Percentiles rank a stretch among this genome's conserved stretches.
phyloP scores from a whole-genome alignment of 2,113 vertebrate genomes.

The Phodopus roborovskii region DNA sequence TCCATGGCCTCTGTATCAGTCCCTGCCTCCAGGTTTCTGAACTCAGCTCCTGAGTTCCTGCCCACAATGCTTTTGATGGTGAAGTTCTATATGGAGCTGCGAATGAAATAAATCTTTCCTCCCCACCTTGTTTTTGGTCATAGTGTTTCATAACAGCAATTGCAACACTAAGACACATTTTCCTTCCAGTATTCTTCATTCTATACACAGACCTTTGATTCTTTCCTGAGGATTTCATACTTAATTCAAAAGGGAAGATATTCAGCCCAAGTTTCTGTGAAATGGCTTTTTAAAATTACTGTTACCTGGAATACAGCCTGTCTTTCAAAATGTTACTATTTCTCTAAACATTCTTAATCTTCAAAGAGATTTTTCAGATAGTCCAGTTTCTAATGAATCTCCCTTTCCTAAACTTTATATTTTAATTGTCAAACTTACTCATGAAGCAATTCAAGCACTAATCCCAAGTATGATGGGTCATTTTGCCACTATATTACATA shows the following conservation, averaged over 20 bases:
- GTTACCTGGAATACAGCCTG: background rate
- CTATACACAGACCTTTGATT: conserved; percentile 41
- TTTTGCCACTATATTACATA: conserved; percentile 8
- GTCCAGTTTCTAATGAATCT: background rate
- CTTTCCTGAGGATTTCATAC: conserved; percentile 27
- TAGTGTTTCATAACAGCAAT: background rate
- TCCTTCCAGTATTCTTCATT: conserved; percentile 10
- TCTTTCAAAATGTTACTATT: conserved; percentile 31
- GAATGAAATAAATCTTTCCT: background rate
- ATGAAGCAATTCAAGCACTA: background rate
- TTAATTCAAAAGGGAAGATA: conserved; percentile 47
- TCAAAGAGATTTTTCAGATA: background rate
- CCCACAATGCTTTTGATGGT: background rate
- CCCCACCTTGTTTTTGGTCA: background rate
- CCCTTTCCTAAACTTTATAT: background rate
- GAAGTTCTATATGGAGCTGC: background rate
- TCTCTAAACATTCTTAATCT: conserved; percentile 29
- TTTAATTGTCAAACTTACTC: background rate
- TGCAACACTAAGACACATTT: background rate
- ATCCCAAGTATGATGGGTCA: background rate
- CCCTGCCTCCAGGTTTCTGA: too few species aligned
- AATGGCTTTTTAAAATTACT: conserved; percentile 51
- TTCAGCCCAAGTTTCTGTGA: conserved; percentile 23
- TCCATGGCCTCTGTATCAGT: background rate
- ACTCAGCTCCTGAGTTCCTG: background rate